Evolutionary conservation across 2,113 vertebrate genomes (phyloP).

Genomic region (Nothocercus nigrocapillus): DNA sequence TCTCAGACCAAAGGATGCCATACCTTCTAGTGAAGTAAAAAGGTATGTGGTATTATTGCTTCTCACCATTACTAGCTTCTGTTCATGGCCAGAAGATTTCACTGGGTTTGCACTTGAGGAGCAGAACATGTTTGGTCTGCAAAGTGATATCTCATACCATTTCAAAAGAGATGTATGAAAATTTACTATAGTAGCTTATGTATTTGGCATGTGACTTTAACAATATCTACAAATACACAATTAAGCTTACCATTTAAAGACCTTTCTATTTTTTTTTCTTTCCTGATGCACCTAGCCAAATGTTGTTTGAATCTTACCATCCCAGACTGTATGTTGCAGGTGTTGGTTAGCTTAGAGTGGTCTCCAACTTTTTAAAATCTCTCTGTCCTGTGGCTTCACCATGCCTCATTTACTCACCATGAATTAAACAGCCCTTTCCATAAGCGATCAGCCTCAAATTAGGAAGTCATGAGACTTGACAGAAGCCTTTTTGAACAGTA

Average conservation of each 20-base stretch:
- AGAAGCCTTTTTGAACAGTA: neutral
- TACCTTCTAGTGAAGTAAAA: neutral
- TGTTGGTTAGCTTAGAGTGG: neutral
- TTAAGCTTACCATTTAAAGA: neutral
- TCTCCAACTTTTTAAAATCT: neutral
- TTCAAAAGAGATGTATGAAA: neutral
- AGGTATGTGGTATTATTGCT: neutral
- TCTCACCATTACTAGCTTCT: neutral
- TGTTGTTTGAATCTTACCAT: neutral
- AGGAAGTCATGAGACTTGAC: neutral
- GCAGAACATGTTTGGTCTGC: neutral
- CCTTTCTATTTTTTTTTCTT: neutral
- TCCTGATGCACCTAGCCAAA: neutral
- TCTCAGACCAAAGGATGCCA: neutral
- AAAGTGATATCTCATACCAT: rapidly evolving
- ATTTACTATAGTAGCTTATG: neutral
- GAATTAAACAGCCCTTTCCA: neutral
- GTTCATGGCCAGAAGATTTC: neutral
- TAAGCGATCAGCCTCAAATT: neutral
- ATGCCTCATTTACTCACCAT: rapidly evolving
- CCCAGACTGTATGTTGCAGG: rapidly evolving
- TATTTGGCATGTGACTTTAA: neutral
- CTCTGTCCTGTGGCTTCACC: neutral
- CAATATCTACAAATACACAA: neutral
- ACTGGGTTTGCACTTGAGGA: neutral